Base-by-base conservation (phyloP, 2,888 invertebrate genomes). In the Ernsta delagoae region DNA sequence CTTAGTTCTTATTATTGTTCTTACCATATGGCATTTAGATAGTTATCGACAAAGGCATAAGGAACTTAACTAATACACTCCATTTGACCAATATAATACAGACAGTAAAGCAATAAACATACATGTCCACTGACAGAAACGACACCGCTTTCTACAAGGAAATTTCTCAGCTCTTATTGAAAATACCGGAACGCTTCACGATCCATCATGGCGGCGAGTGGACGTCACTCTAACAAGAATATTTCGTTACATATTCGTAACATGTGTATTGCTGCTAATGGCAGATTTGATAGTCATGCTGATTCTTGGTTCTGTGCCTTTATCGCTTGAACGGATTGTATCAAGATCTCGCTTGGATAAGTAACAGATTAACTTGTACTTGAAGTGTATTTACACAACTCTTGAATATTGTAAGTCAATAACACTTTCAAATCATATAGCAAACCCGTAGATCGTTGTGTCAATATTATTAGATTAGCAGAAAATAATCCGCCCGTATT, bases 81-180 rank as follows among this genome's bases (percentile, higher is more conserved):
- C 39, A 9, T 9, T 43, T 43, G 43, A 43, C 8, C 11, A 43
- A 43, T 43, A 3, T 43, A 43, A 43, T 4, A 39, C 39, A 34
- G 39, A 5, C 53, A 6, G 31, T 6, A 34, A 3, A 3, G 56
- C 56, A 71, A 73, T 75, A 73, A 71, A 70, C 71, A 72, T 59
- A 66, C 70, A 71, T 70, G 70, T 70, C 72, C 70, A 70, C 70
- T 66, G 67, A 68, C 67, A 74, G 71, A 75, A 76, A 78, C 75
- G 77, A 75, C 71, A 70, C 71, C 64, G 73, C 78, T 83, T 80
- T 82, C 82, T 81, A 79, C 64, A 59, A 75, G 79, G 83, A 82
- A 77, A 77, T 72, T 70, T 71, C 74, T 72, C 70, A 63, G 61
- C 71, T 72, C 68, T 74, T 76, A 76, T 75, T 75, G 75, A 75